Percentiles rank a stretch among this genome's conserved stretches.
Evolutionary conservation across 35 echinoderm and acorn worm species (phyloP).

Genomic region (Apostichopus japonicus): DNA sequence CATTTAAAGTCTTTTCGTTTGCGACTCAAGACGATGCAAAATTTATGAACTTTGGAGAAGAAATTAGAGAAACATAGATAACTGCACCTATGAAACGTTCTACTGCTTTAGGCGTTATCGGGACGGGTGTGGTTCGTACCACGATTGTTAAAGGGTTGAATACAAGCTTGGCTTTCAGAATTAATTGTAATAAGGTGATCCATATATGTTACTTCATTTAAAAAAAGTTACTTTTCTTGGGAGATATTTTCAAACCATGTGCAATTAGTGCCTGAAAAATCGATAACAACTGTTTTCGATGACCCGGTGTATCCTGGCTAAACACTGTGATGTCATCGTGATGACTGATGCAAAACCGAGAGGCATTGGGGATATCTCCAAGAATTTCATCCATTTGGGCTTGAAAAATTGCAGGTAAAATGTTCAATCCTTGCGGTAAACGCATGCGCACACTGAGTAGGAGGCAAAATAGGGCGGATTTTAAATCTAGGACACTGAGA

Average conservation of each 20-base stretch:
- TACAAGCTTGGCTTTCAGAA: slow-evolving; percentile 12
- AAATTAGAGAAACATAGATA: slow-evolving; percentile 52
- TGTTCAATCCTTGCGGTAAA: slow-evolving; percentile 44
- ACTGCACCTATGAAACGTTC: slow-evolving; percentile 39
- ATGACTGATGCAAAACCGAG: slow-evolving; percentile 43
- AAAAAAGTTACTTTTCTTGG: slow-evolving; percentile 54
- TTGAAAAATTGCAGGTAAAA: slow-evolving; percentile 50
- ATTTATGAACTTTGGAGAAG: slow-evolving; percentile 56
- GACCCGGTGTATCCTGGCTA: slow-evolving; percentile 32
- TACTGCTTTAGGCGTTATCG: slow-evolving; percentile 14
- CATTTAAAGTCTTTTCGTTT: slow-evolving; percentile 49
- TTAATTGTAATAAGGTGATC: slow-evolving; percentile 56
- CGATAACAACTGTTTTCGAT: slow-evolving; percentile 1
- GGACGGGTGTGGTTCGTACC: slow-evolving; percentile 22
- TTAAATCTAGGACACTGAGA: slow-evolving; percentile 29
- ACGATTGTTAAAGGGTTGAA: slow-evolving; percentile 18
- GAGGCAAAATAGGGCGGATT: slow-evolving; percentile 41
- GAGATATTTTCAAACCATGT: slow-evolving; percentile 48
- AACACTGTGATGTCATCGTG: slow-evolving; percentile 66
- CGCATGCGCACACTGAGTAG: not conserved
- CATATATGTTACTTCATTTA: slow-evolving; percentile 47
- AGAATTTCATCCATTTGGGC: slow-evolving; percentile 59
- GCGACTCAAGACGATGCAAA: slow-evolving; percentile 30
- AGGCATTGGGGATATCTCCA: slow-evolving; percentile 24
- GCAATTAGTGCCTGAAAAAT: not conserved